Evolutionary conservation across 2,113 vertebrate genomes (phyloP), one percentile per base, ranked within the genome.

Genomic region (Climacteris rufus): DNA sequence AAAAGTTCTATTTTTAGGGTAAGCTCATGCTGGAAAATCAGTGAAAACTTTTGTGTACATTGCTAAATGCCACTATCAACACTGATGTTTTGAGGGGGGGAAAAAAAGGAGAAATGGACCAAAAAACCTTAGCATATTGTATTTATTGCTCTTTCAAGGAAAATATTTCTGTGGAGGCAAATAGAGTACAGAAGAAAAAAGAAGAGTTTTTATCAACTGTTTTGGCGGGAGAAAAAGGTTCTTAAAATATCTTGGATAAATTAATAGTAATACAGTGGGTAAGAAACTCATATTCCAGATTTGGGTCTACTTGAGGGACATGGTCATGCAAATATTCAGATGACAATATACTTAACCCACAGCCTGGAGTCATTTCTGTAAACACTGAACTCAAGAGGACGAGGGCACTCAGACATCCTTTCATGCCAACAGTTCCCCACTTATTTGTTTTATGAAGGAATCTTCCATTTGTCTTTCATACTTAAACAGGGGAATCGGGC

Each of bases 161-260:
- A 72, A 60, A 70, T 65, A 69, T 9, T 78, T 65, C 22, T 47
- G 30, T 20, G 21, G 7, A 50, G 10, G 5, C 5, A 75, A 78
- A 35, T 9, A 49, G 3, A 25, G 3, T 7, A 44, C 3, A 69
- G 10, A 10, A 70, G 20, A 47, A 44, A 66, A 82, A 85, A 21
- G 0, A 44, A 5, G 0, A 25, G 7, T 37, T 80, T 24, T 53
- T 72, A 49, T 17, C 16, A 68, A 30, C 3, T 39, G 7, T 52
- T 70, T 21, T 2, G 0, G 3, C 2, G 8, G 5, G 7, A 50
- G 11, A 54, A 63, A 87, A 76, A 47, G 6, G 0, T 2, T 56
- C 70, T 53, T 60, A 19, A 68, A 80, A 22, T 44, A 44, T n/a
- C 14, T 77, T 77, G 15, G 4, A 31, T 35, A 83, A 87, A 87